Evolutionary conservation across 2,888 invertebrate species (phyloP).

Genomic region (Epistrophe grossulariae): DNA sequence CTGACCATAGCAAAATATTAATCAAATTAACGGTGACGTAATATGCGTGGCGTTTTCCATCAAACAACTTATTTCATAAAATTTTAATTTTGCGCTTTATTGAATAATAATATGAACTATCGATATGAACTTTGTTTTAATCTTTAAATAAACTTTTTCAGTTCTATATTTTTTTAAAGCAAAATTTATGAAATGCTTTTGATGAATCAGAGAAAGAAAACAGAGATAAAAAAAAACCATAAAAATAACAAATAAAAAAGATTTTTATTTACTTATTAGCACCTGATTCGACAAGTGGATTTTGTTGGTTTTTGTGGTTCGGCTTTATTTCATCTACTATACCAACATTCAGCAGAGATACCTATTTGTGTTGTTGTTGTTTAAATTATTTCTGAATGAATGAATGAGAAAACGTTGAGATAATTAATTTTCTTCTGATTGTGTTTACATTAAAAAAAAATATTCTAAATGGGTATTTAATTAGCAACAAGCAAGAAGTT

Average conservation of each 20-base stretch:
- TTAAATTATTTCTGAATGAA: conserved; percentile 55
- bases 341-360: background rate
- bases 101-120: background rate
- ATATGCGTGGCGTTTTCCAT: conserved; percentile 59
- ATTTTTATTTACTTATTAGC: conserved; percentile 63
- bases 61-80: conserved; percentile 10
- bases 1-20: conserved; percentile 62
- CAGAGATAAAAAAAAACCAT: conserved; percentile 4
- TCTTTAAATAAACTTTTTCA: background rate
- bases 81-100: background rate
- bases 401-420: conserved; percentile 38
- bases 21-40: conserved; percentile 71
- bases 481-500: conserved; percentile 68
- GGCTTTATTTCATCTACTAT: conserved; percentile 13
- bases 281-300: conserved; percentile 59
- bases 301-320: conserved; percentile 4
- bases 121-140: background rate
- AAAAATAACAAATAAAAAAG: conserved; percentile 4
- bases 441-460: conserved; percentile 63
- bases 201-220: conserved; percentile 64
- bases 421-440: conserved; percentile 41
- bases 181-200: conserved; percentile 58
- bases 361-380: conserved; percentile 6
- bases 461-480: conserved; percentile 69
- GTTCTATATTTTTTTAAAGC: background rate